Evolutionary conservation across 2,888 invertebrate genomes (phyloP), one percentile per base, ranked within the genome.

Genomic region (Lapara coniferarum): DNA sequence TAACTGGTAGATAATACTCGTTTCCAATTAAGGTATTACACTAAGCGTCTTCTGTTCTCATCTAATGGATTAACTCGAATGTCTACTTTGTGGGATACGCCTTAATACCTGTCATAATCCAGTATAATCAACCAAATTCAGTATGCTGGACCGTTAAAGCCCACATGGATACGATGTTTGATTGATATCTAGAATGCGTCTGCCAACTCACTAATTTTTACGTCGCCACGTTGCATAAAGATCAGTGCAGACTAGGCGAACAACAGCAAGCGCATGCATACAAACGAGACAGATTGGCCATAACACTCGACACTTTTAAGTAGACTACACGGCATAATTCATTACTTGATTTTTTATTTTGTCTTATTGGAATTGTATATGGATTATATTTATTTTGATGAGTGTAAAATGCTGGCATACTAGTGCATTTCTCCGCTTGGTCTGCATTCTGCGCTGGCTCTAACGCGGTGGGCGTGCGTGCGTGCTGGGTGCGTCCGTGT

Each of bases 401-500:
- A 3, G 7, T 3, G 37, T 37, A 37, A 37, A 7, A 37, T 37
- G 37, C 7, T 37, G 37, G 2, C 37, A 37, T 37, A 37, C 37
- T 7, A 7, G 37, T 37, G 37, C 37, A 37, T 5, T 37, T 37
- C 25, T 37, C 37, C 37, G 37, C 8, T 6, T 37, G 37, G 37
- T 37, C 7, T 37, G 51, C 51, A 13, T 12, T 13, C 51, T 51
- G 12, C 13, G 51, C 13, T 13, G 51, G 51, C 13, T 13, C 12
- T 13, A 88, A 88, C 85, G 86, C 51, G 37, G 79, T 79, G 79
- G 78, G 79, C 79, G 82, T 77, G 81, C 86, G 87, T 85, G 81
- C 85, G 85, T 87, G 83, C 85, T 87, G 88, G 90, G 90, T 86
- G 90, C 90, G 90, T 89, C 90, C 86, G 83, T 84, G 84, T 80